Evolutionary conservation across 2,113 vertebrate genomes (phyloP).

Genomic region (Scomber colias): DNA sequence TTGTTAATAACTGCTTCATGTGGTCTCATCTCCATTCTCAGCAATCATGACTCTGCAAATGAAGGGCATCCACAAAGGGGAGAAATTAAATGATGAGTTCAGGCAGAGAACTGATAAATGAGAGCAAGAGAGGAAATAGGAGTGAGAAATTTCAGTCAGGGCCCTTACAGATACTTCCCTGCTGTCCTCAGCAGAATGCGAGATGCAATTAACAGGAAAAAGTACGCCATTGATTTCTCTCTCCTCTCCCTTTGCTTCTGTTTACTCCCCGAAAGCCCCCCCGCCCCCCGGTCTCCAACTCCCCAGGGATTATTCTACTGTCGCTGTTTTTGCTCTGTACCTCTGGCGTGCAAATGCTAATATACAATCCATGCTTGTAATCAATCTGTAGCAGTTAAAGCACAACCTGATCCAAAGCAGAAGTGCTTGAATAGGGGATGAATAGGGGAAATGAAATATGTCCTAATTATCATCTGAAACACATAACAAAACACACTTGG

Average conservation of each 20-base stretch:
- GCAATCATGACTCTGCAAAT: slow-evolving; percentile 73
- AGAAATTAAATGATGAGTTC: slow-evolving; percentile 37
- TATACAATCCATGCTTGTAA: slow-evolving; percentile 66
- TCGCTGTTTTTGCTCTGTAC: slow-evolving; percentile 56
- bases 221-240: slow-evolving; percentile 74
- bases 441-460: neutral
- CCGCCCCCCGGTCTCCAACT: slow-evolving; percentile 30
- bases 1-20: slow-evolving; percentile 40
- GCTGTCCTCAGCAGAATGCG: slow-evolving; percentile 78
- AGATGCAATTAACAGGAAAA: slow-evolving; percentile 77
- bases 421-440: neutral
- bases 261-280: slow-evolving; percentile 31
- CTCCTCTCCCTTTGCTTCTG: slow-evolving; percentile 50
- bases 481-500: slow-evolving; percentile 13
- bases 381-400: slow-evolving; percentile 45
- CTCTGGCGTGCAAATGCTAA: slow-evolving; percentile 57
- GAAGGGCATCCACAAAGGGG: slow-evolving; percentile 45
- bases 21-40: slow-evolving; percentile 13
- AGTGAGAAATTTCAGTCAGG: slow-evolving; percentile 58
- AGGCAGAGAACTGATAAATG: slow-evolving; percentile 52
- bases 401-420: slow-evolving; percentile 50
- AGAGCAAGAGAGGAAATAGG: slow-evolving; percentile 25
- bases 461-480: slow-evolving; percentile 13
- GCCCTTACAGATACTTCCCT: slow-evolving; percentile 62
- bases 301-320: slow-evolving; percentile 53